A percentile compares a stretch with the other conserved stretches of the same genome.
Conservation (phyloP, 2,113 vertebrate species). For the Tragulus kanchil region DNA sequence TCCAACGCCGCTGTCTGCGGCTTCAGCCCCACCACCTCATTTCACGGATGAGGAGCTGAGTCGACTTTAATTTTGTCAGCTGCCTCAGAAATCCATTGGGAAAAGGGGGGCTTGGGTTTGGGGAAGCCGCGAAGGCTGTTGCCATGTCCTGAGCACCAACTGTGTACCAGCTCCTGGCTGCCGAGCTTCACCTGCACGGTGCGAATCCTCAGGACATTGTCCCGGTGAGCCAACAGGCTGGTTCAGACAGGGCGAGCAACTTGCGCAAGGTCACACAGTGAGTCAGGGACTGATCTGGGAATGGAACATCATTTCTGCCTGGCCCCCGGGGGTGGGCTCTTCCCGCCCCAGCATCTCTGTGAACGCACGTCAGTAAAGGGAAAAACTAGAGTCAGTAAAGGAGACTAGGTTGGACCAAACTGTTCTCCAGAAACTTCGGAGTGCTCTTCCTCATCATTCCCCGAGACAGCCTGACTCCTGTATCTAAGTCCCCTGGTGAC, state of each 20-base stretch:
- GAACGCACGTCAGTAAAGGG: neutral
- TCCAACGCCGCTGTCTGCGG: neutral
- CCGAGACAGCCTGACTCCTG: neutral
- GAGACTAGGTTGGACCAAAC: neutral
- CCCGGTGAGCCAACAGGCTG: neutral
- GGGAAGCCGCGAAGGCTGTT: neutral
- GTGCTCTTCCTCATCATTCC: neutral
- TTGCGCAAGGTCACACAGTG: neutral
- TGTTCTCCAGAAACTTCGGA: neutral
- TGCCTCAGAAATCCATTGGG: conserved; percentile 76
- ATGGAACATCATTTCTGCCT: neutral
- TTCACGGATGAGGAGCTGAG: conserved; percentile 77
- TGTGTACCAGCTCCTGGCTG: neutral
- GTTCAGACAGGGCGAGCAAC: neutral
- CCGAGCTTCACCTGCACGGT: neutral
- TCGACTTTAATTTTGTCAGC: conserved; percentile 81
- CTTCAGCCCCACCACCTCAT: conserved; percentile 74
- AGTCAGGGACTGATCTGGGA: neutral
- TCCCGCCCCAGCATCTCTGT: neutral
- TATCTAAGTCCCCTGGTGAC: neutral
- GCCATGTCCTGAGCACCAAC: neutral
- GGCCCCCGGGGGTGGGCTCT: neutral
- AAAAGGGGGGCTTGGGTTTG: neutral
- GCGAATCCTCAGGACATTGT: neutral
- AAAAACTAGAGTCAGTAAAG: neutral